A percentile compares a stretch with the other conserved stretches of the same genome.
Conservation (phyloP, 1,140 invertebrate species). For the Metaphire vulgaris region DNA sequence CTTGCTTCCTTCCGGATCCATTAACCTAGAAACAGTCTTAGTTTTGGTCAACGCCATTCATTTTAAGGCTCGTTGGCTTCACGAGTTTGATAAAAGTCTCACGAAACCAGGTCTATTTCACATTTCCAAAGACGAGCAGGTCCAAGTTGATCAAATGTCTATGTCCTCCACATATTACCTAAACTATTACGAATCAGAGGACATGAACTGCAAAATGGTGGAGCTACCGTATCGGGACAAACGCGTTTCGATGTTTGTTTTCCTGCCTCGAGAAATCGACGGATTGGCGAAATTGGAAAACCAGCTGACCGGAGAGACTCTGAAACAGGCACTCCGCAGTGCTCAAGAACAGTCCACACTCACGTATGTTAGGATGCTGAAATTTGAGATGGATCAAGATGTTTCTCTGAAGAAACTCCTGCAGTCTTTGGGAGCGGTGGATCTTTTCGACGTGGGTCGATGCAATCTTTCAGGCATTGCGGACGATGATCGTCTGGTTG, state of each 20-base stretch:
- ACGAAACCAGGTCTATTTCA: background rate
- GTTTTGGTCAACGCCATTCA: background rate
- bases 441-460: background rate
- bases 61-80: background rate
- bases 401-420: background rate
- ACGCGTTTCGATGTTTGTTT: background rate
- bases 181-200: background rate
- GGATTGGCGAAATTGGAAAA: conserved; percentile 32
- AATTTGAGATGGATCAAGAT: background rate
- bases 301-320: background rate
- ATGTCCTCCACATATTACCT: background rate
- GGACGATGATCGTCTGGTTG: background rate
- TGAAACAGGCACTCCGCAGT: background rate
- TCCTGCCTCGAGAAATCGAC: background rate
- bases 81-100: background rate
- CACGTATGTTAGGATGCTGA: background rate
- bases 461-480: background rate
- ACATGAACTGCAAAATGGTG: conserved; percentile 10
- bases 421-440: background rate
- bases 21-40: background rate
- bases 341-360: background rate
- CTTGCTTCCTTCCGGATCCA: background rate
- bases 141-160: background rate
- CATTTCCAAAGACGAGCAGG: background rate
- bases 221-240: conserved; percentile 1